These are phyloP conservation scores for Zhengitettix transpicula DNA, from an alignment of 2,888 invertebrate genomes.

Conservation along the genomic window DNA sequence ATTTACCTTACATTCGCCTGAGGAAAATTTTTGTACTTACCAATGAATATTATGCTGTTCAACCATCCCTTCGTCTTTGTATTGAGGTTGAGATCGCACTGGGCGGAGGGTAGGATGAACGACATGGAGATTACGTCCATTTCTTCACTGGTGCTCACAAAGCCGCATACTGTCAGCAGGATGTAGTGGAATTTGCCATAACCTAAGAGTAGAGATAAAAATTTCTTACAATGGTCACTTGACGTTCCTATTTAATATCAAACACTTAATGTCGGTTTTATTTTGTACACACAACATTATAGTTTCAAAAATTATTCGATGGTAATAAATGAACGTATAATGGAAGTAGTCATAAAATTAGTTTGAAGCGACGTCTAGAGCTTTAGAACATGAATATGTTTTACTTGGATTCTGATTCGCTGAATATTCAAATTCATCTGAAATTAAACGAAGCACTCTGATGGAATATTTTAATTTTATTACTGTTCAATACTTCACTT, in stretches of 20 bases:
- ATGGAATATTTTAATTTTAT: too few relatives aligned
- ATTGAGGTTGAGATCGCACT: slow-evolving; percentile 76
- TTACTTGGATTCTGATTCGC: too few relatives aligned
- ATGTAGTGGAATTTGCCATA: slow-evolving; percentile 83
- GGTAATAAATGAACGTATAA: too few relatives aligned
- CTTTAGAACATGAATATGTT: too few relatives aligned
- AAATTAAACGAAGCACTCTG: too few relatives aligned
- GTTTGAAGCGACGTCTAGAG: too few relatives aligned
- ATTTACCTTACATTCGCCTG: too few relatives aligned
- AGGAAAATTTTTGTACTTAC: slow-evolving; percentile 19
- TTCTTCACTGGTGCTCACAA: slow-evolving; percentile 88
- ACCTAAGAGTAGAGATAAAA: slow-evolving; percentile 29
- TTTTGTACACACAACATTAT: not conserved
- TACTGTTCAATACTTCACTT: too few relatives aligned
- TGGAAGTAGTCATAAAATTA: too few relatives aligned
- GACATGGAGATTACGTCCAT: slow-evolving; percentile 93
- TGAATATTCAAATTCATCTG: too few relatives aligned
- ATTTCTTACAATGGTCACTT: not conserved
- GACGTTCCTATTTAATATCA: too few relatives aligned
- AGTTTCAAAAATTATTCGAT: too few relatives aligned
- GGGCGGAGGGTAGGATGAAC: slow-evolving; percentile 82
- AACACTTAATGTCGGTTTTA: not conserved
- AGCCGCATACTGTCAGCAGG: slow-evolving; percentile 78
- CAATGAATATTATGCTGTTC: slow-evolving; percentile 63
- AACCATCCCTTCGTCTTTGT: slow-evolving; percentile 54